Evolutionary conservation across 1,140 invertebrate species (phyloP).

Genomic region (Lepidurus couesii): DNA sequence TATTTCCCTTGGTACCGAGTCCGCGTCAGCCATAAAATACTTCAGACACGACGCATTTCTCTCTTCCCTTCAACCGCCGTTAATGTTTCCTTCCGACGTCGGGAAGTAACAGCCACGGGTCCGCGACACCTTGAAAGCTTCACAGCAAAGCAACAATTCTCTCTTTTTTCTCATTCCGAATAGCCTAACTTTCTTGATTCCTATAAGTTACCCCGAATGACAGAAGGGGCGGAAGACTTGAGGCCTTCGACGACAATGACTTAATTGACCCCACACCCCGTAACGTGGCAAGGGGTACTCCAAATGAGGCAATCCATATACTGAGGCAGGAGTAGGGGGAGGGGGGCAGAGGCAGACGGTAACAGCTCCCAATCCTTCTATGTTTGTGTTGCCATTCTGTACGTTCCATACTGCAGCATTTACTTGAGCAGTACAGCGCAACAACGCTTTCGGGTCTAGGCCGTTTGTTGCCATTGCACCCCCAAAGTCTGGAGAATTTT

Average conservation of each 20-base stretch:
- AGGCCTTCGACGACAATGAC: constrained; percentile 2
- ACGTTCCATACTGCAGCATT: background rate
- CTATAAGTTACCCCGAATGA: background rate
- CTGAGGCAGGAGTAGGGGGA: background rate
- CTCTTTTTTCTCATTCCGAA: background rate
- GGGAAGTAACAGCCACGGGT: background rate
- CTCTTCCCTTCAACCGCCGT: constrained; percentile 10
- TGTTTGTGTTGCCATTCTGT: constrained; percentile 3
- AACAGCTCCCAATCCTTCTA: constrained; percentile 3
- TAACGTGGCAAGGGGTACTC: background rate
- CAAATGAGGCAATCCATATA: constrained; percentile 20
- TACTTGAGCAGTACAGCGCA: background rate
- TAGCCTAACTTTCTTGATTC: background rate
- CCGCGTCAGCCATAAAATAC: constrained; percentile 15
- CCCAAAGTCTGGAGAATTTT: background rate
- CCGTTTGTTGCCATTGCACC: too few relatives aligned
- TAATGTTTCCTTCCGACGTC: constrained; percentile 19
- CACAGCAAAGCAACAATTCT: background rate
- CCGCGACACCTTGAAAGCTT: background rate
- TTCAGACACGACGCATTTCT: constrained; percentile 13
- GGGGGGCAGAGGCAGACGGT: background rate
- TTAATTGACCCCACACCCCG: constrained; percentile 12
- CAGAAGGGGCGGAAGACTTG: background rate
- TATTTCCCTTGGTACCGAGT: background rate
- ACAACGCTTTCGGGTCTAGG: background rate